Evolutionary conservation across 2,888 invertebrate species (phyloP), one percentile per base, ranked within the genome.

Genomic region (Apamea sordens): DNA sequence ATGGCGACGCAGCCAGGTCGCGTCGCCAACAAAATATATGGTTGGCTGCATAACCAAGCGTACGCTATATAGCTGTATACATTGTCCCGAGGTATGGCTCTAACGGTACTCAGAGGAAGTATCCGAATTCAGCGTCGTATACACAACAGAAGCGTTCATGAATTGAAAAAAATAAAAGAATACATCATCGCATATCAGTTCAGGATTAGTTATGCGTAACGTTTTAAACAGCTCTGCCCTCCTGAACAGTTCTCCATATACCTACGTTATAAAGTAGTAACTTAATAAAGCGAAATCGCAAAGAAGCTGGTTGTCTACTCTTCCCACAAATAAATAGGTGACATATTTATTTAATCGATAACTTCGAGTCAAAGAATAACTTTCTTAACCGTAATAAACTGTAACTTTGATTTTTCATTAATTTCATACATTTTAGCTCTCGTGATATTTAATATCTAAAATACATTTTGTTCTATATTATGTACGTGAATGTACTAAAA

Each of bases 371-470:
- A 85, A 88, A 78, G 68, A 85, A 86, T 83, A 80, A 80, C 64
- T 73, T 83, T 74, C 44, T 75, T 83, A 80, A 69, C 68, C 72
- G n/a, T 50, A 82, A 80, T 84, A 82, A 86, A 77, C 72, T 77
- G 76, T 84, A 82, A 87, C 80, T 77, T 82, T 82, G 69, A 83
- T 78, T 86, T 79, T 85, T 84, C 47, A 70, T 88, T 65, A 41
- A 59, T 81, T 77, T 80, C 47, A 80, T 79, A 80, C 80, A 69
- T 65, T 68, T 82, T 79, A 86, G 56, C 70, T 82, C 71, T 88
- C 70, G 76, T 85, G 89, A 84, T 86, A 88, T 85, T 84, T 61
- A 80, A 86, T 89, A 89, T 88, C 82, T 89, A 90, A 89, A 88
- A 86, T 86, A 85, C 86, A 86, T 79, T 88, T 89, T 86, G 88